Base-by-base conservation (phyloP, 2,888 invertebrate genomes). In the Pyrrhia umbra region DNA sequence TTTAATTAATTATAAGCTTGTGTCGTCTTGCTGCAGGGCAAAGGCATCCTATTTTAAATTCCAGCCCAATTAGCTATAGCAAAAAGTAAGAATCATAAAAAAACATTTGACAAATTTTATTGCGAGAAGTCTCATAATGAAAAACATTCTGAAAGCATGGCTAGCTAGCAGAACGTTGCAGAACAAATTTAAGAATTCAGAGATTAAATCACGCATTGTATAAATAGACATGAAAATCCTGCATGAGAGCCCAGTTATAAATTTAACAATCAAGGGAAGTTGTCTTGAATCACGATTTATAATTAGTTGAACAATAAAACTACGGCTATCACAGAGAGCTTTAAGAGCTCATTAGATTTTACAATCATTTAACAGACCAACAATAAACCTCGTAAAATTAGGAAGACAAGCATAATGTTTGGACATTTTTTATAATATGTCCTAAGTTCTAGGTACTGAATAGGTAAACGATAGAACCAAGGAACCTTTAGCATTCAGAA, bases 221-320 rank as follows among this genome's bases (percentile, higher is more conserved):
- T 68, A 79, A 80, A 77, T 79, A 79, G 75, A 52, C 6, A 47
- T n/a, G n/a, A n/a, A 63, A 71, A 65, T 68, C 63, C 60, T 52
- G 70, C 74, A 45, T 65, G 57, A 67, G 62, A 75, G 42, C 57
- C 60, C 59, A 68, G 77, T 74, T 71, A 72, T 67, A 77, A 75
- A 75, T 65, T 67, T 69, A 77, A 77, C 61, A 75, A 75, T 80
- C 67, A 67, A 77, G 68, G 60, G 72, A 69, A 75, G 67, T 66
- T 46, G 25, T 64, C 52, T 67, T 77, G 78, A 77, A 56, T 77
- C 75, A 77, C 58, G n/a, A 55, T 63, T 66, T 80, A 77, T 75
- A 75, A 77, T 75, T 80, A 80, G 66, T 66, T 58, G 50, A 63
- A 61, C 54, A 71, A 71, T 80, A 75, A 71, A 74, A 71, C 55